Base-by-base conservation (phyloP, 2,888 invertebrate species). In the Anthrax anthrax region DNA sequence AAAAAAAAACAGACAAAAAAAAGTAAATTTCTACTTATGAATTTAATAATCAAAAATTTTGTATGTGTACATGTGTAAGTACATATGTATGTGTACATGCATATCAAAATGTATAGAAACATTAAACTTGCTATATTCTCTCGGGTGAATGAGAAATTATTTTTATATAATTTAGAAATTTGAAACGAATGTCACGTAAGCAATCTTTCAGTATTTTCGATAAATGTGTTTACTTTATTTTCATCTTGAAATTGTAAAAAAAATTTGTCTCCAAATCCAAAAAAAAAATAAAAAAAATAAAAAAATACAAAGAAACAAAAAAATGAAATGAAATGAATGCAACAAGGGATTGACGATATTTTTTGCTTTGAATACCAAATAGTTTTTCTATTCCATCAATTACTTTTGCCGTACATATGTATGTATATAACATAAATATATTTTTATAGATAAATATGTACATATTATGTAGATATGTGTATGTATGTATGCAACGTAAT, bases 111-210 rank as follows among this genome's bases (percentile, higher is more conserved):
- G n/a, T n/a, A n/a, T n/a, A n/a, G n/a, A n/a, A n/a, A n/a, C n/a
- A n/a, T n/a, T n/a, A n/a, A 23, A 23, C 4, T 23, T 23, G 4
- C 23, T 23, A 23, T 23, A 23, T 23, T 6, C 23, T 6, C 23
- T 23, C 23, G 23, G 4, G 8, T 23, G 23, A 23, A 23, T 23
- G 23, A 23, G 8, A 32, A 32, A 32, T 5, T 12, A 32, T 16
- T 16, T 18, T 41, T 37, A 44, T 46, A 41, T 50, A 50, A 50
- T 50, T 37, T 42, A 50, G 50, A 48, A 50, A 50, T 50, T 50
- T 46, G 50, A 48, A 42, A 43, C 48, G 48, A 42, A 46, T 48
- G 50, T 50, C 50, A 50, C 50, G 50, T 50, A 50, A 50, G 50
- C 50, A 50, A 50, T 50, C 48, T 50, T 48, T 48, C 39, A 38